Evolutionary conservation across 2,113 vertebrate genomes (phyloP), one percentile per base, ranked within the genome.

Genomic region (Cyprinodon variegatus): DNA sequence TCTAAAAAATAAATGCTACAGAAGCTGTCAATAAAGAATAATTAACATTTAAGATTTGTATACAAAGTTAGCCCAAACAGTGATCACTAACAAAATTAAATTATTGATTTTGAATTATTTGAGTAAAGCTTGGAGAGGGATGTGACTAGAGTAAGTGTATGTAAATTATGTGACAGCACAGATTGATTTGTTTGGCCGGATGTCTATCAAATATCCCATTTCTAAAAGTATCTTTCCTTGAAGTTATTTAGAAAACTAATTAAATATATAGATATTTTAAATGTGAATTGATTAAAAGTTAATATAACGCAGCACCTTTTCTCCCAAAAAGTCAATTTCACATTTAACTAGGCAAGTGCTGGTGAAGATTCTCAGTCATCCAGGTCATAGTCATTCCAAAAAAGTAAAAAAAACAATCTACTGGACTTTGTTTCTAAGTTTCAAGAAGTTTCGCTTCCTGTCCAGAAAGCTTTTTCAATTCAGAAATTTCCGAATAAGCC

Each of bases 261-360:
- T 65, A 77, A 79, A 77, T 71, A 53, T 83, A 72, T 46, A 57
- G 14, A n/a, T 77, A 60, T 87, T 84, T 83, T 6, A 74, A 79
- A 74, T 68, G 48, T 78, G 38, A 69, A 76, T 81, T n/a, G 48
- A 80, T 72, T 68, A 74, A 69, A 79, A 77, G 74, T 75, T 82
- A 66, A 76, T 70, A 82, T 22, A 63, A 74, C 72, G 69, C 50
- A 81, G 70, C 40, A 68, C 22, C 40, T 8, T 7, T 53, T 70
- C 53, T 53, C 43, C 62, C 14, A 59, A 15, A 75, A 78, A 87
- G 68, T 83, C 82, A 39, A 79, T 86, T 79, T 68, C 40, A 72
- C 70, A 50, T 80, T 82, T 37, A 87, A 40, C 46, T 57, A 53
- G 79, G 68, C 43, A 73, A 63, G 22, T 63, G 64, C 29, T 29